Conservation (phyloP, 1,140 invertebrate genomes). For the Drosophila ananassae region DNA sequence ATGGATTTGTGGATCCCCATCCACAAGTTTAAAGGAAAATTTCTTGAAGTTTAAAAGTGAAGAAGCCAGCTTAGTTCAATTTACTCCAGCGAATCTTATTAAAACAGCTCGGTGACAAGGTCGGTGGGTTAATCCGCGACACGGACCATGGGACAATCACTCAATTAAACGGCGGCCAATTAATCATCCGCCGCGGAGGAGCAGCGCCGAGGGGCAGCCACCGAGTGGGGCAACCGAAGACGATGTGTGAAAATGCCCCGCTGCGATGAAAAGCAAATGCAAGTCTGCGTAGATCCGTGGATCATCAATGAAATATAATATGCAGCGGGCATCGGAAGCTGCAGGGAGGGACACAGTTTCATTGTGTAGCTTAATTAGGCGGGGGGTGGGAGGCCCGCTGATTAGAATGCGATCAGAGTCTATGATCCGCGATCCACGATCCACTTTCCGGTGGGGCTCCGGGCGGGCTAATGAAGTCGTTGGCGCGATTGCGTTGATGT, state of each 20-base stretch:
- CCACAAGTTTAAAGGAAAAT: too few species aligned
- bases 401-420: conserved; percentile 65
- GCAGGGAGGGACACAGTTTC: conserved; percentile 54
- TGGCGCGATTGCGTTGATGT: conserved; percentile 41
- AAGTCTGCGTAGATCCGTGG: conserved; percentile 69
- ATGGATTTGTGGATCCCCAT: too few species aligned
- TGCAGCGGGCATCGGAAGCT: conserved; percentile 38
- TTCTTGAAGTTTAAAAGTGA: too few species aligned
- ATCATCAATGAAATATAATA: conserved; percentile 83
- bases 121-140: conserved; percentile 71
- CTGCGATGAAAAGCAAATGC: conserved; percentile 81
- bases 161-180: conserved; percentile 73
- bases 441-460: conserved; percentile 20
- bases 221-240: conserved; percentile 21
- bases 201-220: conserved; percentile 29
- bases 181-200: conserved; percentile 74
- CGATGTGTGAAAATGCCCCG: conserved; percentile 82
- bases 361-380: conserved; percentile 80
- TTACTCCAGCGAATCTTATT: background rate
- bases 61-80: too few species aligned
- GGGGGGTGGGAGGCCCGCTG: conserved; percentile 63
- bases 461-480: conserved; percentile 68
- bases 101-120: conserved; percentile 60
- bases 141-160: conserved; percentile 61
- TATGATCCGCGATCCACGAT: conserved; percentile 6